Percentiles rank a stretch among this genome's conserved stretches.
Evolutionary conservation across 2,888 invertebrate species (phyloP).

Genomic region (Lycia hirtaria): DNA sequence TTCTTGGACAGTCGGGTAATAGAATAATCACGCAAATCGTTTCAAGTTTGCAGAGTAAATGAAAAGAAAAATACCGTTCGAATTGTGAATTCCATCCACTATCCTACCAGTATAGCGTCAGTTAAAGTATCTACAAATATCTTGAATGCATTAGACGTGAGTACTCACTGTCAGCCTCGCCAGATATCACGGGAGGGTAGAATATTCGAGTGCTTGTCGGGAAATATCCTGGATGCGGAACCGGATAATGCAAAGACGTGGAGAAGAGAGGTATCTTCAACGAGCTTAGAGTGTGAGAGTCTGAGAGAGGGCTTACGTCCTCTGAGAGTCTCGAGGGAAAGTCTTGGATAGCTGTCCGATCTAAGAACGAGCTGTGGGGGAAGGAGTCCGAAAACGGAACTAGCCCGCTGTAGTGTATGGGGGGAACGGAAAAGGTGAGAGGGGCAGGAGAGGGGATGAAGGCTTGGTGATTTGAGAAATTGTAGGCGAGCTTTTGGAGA

Average conservation of each 20-base stretch:
- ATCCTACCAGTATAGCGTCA: too few species aligned
- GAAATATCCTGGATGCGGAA: constrained; percentile 73
- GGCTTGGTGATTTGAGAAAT: constrained; percentile 63
- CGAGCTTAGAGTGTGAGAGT: constrained; percentile 56
- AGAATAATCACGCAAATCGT: too few species aligned
- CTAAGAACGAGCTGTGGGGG: constrained; percentile 59
- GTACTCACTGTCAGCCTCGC: constrained; percentile 65
- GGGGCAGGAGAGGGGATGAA: constrained; percentile 58
- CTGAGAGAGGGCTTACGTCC: constrained; percentile 50
- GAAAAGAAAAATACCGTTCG: too few species aligned
- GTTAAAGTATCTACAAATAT: constrained; percentile 1
- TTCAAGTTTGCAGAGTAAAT: too few species aligned
- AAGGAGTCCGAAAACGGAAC: constrained; percentile 51
- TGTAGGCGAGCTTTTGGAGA: constrained; percentile 79
- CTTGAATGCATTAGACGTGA: constrained; percentile 6
- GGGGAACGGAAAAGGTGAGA: constrained; percentile 59
- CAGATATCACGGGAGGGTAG: constrained; percentile 68
- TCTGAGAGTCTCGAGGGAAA: constrained; percentile 62
- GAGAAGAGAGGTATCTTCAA: constrained; percentile 75
- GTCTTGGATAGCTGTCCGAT: constrained; percentile 63
- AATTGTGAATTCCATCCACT: too few species aligned
- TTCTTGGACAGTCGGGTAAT: too few species aligned
- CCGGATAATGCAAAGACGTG: constrained; percentile 67
- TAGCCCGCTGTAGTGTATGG: constrained; percentile 59
- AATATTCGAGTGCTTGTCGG: constrained; percentile 76